Evolutionary conservation across 2,888 invertebrate species (phyloP), one percentile per base, ranked within the genome.

Genomic region (Plagiodera versicolora): DNA sequence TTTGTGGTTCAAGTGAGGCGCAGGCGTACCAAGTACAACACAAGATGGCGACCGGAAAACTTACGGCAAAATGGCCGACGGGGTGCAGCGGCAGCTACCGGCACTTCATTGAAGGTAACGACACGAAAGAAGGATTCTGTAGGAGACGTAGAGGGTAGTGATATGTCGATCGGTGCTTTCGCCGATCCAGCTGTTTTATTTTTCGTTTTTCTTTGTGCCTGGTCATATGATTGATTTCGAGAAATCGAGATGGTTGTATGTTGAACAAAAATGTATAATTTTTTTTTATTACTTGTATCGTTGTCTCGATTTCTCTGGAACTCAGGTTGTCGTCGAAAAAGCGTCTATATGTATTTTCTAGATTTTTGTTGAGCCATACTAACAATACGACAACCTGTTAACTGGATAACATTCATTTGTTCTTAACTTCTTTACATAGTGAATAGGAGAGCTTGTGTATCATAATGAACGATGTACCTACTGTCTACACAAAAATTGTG

Each of bases 1-100:
- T 76, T 75, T 76, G 76, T 77, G 72, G 72, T 77, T 78, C 70
- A 78, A 78, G 77, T 77, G 74, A 73, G 71, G 72, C 70, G 52
- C 61, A 71, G 62, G 72, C 53, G 58, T 63, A 35, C 48, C 55
- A 39, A 49, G 56, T 52, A 51, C n/a, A n/a, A n/a, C 24, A 35
- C 39, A 54, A 59, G 57, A 58, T 53, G 52, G 48, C 51, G 58
- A 20, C 47, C 32, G 39, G 14, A n/a, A n/a, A 39, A n/a, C 39
- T 11, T 30, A 45, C 20, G 49, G 46, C 51, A 56, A 62, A 60
- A 60, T 49, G 60, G 54, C 39, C 39, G 50, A 5, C 57, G 16
- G 8, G 32, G 20, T 49, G 49, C 20, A 44, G 48, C 35, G 55
- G 53, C 35, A 14, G 28, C 45, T 57, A 54, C 32, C 16, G 39